Base-by-base conservation (phyloP, 2,797 vertebrate genomes). In the Lepidocolaptes lacrymiger region DNA sequence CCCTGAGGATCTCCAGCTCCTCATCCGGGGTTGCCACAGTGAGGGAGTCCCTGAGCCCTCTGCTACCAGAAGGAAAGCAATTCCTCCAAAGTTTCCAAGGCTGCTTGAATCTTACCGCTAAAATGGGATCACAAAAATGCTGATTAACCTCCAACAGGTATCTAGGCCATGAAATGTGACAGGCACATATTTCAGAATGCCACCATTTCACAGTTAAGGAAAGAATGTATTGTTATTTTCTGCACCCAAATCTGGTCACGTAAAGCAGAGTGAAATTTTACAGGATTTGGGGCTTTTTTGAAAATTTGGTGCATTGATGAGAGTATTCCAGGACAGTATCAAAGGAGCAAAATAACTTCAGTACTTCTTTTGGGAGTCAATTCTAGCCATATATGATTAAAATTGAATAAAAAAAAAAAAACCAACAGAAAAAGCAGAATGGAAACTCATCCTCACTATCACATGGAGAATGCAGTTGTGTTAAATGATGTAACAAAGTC, bases 1-100 rank as follows among this genome's bases (percentile, higher is more conserved):
- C 18, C 32, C 36, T 19, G 41, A 52, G 36, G 63, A 69, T 32
- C 11, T 5, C 18, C 63, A 43, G 20, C 23, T 82, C 36, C 67
- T 27, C n/a, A 62, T 4, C 12, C 3, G 9, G 22, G 24, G 19
- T 0, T 2, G 5, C 17, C 0, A 4, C 12, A 64, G 36, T 0
- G 1, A 55, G 12, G 36, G 62, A 30, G 14, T 12, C 71, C 30
- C 62, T 15, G 10, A 6, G 55, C 12, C 66, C 32, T 1, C 0
- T 3, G 36, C 37, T 20, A 58, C 23, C 7, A 39, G 10, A 12
- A 54, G 24, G 10, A 85, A 73, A 56, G 49, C 22, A 49, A 85
- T 28, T 71, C n/a, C 36, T 66, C 20, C 44, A 4, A 63, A 83
- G 36, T 54, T 81, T 84, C 39, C 82, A 56, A 48, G 48, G 28